A percentile compares a stretch with the other conserved stretches of the same genome.
Evolutionary conservation across 37 sponge, comb jelly and placozoan species (phyloP).

Genomic region (Cliona cf. orientalis): DNA sequence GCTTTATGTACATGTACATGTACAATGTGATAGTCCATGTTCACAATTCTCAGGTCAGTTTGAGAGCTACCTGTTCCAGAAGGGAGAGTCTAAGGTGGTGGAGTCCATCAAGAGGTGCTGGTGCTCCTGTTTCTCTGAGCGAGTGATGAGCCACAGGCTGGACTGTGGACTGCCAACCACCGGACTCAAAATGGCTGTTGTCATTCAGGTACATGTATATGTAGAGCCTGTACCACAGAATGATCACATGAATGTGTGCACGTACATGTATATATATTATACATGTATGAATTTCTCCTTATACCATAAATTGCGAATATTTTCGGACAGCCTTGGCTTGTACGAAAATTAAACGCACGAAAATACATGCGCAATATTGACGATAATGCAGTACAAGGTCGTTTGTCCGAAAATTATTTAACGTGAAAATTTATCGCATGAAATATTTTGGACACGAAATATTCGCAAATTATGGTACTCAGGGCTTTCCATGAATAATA

Average conservation of each 20-base stretch:
- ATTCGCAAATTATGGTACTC: too few species aligned
- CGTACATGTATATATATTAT: not conserved
- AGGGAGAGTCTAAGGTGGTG: constrained; percentile 51
- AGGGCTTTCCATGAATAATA: too few species aligned
- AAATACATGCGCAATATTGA: too few species aligned
- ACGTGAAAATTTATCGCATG: too few species aligned
- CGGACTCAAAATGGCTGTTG: constrained; percentile 81
- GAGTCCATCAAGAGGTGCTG: constrained; percentile 72
- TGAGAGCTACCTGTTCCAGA: constrained; percentile 85
- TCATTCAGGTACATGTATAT: constrained; percentile 71
- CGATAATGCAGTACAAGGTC: too few species aligned
- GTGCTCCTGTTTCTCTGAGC: constrained; percentile 80
- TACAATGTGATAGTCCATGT: not conserved
- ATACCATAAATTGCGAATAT: not conserved
- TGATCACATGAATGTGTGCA: not conserved
- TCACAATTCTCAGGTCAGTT: constrained; percentile 69
- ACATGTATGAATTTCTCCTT: not conserved
- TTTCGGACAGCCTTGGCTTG: too few species aligned
- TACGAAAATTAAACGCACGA: too few species aligned
- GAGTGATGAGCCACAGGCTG: constrained; percentile 84
- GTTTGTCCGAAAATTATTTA: too few species aligned
- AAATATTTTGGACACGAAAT: too few species aligned
- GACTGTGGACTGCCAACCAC: constrained; percentile 59
- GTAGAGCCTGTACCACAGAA: not conserved
- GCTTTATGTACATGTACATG: too few species aligned